Evolutionary conservation across 2,113 vertebrate genomes (phyloP), one percentile per base, ranked within the genome.

Genomic region (Parus major): DNA sequence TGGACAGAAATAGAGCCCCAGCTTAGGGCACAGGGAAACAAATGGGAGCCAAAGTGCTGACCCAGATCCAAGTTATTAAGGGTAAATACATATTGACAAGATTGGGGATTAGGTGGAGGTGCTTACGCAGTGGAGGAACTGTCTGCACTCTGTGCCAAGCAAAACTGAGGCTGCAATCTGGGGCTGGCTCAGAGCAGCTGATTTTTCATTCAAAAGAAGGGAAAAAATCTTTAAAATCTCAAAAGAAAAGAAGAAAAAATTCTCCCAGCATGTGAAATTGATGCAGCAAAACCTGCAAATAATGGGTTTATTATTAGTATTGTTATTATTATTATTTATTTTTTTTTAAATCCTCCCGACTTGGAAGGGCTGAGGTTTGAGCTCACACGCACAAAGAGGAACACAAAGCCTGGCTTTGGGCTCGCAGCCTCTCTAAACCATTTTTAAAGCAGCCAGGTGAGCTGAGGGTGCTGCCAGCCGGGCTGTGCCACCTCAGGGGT

Each of bases 1-100:
- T 68, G 69, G 81, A 73, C 88, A 95, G 90, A 97, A 97, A 96
- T 90, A 97, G 94, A 95, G 90, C 27, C 9, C 6, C 85, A 79
- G 84, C 82, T 97, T 23, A 86, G 93, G 90, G 68, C 61, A 28
- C 49, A 29, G 72, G 2, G 92, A 95, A 93, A 82, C 68, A 92
- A 93, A 86, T 33, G 76, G 91, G 91, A 96, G 63, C 35, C 61
- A 61, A 75, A 87, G 85, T 13, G 86, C 41, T 81, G 90, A 95
- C 91, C 93, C 65, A 71, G 69, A 90, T 94, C 59, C 65, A 4
- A 29, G 88, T 42, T 78, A 55, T 73, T 91, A 95, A 97, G 77
- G 83, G 81, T 78, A 96, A 89, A 89, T 88, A 94, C 92, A 90
- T 57, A 90, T 69, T 66, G 85, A 82, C 85, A 49, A 92, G 95